Conservation (phyloP, 2,888 invertebrate genomes). For the Zootermopsis nevadensis region DNA sequence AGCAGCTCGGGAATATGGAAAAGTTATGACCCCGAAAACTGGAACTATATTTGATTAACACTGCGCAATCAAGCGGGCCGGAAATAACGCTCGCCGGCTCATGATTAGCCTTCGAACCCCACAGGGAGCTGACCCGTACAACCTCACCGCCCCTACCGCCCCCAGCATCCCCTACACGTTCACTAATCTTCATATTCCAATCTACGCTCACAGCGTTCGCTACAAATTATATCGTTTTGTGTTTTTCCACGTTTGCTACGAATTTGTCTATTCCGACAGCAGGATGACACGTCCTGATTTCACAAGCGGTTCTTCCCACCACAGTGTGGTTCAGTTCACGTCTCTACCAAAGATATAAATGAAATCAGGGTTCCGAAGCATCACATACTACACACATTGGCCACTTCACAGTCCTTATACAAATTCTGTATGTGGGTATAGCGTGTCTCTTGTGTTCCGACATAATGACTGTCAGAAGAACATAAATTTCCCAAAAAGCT, state of each 20-base stretch:
- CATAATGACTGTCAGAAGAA: too few species aligned
- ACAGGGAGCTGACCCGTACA: constrained; percentile 21
- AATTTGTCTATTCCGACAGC: constrained; percentile 23
- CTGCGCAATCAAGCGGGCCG: constrained; percentile 46
- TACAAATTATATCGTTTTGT: constrained; percentile 37
- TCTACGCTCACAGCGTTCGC: constrained; percentile 25
- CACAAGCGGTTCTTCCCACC: not conserved
- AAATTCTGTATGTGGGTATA: too few species aligned
- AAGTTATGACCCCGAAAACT: constrained; percentile 46
- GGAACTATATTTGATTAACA: constrained; percentile 48
- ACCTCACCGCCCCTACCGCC: not conserved
- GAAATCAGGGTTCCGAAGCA: too few species aligned
- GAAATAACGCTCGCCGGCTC: constrained; percentile 42
- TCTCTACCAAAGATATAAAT: too few species aligned
- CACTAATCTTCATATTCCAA: constrained; percentile 48
- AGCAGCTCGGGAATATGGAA: constrained; percentile 41
- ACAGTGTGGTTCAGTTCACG: not conserved
- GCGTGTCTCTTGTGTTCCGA: too few species aligned
- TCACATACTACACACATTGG: too few species aligned
- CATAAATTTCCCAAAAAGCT: too few species aligned
- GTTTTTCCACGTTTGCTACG: constrained; percentile 30
- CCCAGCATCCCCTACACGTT: constrained; percentile 36
- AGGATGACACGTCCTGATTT: not conserved
- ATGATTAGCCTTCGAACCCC: constrained; percentile 47
- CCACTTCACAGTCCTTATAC: too few species aligned